Percentiles rank a stretch among this genome's conserved stretches.
phyloP scores from a whole-genome alignment of 1,140 invertebrate species.

The Eueides isabella region DNA sequence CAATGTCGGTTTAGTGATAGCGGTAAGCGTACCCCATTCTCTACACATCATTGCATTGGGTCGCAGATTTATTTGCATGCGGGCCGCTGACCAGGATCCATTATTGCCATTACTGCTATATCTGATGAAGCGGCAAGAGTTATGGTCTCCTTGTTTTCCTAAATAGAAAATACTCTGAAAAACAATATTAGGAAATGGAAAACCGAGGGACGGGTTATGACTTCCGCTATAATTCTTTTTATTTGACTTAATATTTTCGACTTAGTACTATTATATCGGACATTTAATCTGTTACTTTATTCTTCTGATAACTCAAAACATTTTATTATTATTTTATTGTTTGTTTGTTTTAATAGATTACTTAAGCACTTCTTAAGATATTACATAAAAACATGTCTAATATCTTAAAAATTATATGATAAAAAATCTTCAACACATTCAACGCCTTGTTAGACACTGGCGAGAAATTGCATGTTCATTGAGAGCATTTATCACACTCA shows the following conservation, averaged over 20 bases:
- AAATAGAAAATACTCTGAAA: constrained; percentile 69
- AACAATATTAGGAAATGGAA: constrained; percentile 56
- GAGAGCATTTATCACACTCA: constrained; percentile 42
- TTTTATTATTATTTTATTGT: background rate
- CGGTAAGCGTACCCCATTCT: constrained; percentile 65
- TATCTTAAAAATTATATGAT: background rate
- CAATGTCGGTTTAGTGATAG: constrained; percentile 51
- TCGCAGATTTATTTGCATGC: constrained; percentile 82
- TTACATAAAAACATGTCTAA: background rate
- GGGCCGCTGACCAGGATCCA: constrained; percentile 81
- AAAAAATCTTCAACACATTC: constrained; percentile 31
- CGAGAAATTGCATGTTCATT: constrained; percentile 27
- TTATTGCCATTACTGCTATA: constrained; percentile 79
- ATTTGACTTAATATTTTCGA: constrained; percentile 34
- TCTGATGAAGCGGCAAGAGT: constrained; percentile 79
- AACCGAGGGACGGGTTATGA: constrained; percentile 68
- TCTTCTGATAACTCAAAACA: background rate
- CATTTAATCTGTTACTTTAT: background rate
- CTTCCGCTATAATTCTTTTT: constrained; percentile 73
- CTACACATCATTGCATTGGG: constrained; percentile 81
- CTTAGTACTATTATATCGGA: background rate
- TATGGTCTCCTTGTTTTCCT: constrained; percentile 77
- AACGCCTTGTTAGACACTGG: constrained; percentile 24
- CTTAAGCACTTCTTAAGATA: background rate
- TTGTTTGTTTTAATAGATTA: background rate